These are phyloP conservation scores for Eupeodes latifasciatus DNA, from an alignment of 2,888 invertebrate species.

Conservation along the genomic window DNA sequence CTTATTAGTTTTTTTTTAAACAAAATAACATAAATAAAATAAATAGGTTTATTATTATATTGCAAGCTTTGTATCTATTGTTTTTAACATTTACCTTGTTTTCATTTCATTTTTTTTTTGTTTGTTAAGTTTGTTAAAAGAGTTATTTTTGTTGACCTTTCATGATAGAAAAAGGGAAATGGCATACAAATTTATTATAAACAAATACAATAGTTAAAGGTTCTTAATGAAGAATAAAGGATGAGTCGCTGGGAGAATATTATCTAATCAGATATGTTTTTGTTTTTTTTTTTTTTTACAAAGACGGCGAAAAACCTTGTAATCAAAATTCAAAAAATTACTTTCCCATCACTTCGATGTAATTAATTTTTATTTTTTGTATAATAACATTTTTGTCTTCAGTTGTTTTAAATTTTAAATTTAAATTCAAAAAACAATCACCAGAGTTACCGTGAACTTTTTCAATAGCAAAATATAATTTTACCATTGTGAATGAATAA, in stretches of 20 bases:
- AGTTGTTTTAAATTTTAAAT: slow-evolving; percentile 21
- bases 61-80: slow-evolving; percentile 65
- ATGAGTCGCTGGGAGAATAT: slow-evolving; percentile 62
- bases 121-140: slow-evolving; percentile 55
- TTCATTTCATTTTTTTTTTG: slow-evolving; percentile 56
- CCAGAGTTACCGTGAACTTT: slow-evolving; percentile 64
- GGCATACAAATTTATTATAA: slow-evolving; percentile 51
- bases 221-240: slow-evolving; percentile 52
- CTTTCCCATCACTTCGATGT: slow-evolving; percentile 67
- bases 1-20: slow-evolving; percentile 38
- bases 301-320: slow-evolving; percentile 72
- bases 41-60: not conserved
- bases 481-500: slow-evolving; percentile 56
- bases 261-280: not conserved
- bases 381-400: not conserved
- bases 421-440: slow-evolving; percentile 68
- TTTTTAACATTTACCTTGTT: slow-evolving; percentile 76
- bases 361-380: not conserved
- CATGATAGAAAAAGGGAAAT: slow-evolving; percentile 41
- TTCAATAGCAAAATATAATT: slow-evolving; percentile 46
- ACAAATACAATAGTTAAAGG: slow-evolving; percentile 10
- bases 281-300: slow-evolving; percentile 33
- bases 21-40: slow-evolving; percentile 9
- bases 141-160: slow-evolving; percentile 14
- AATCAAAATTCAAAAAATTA: slow-evolving; percentile 73